Base-by-base conservation (phyloP, 2,113 vertebrate genomes). In the Ochotona curzoniae region DNA sequence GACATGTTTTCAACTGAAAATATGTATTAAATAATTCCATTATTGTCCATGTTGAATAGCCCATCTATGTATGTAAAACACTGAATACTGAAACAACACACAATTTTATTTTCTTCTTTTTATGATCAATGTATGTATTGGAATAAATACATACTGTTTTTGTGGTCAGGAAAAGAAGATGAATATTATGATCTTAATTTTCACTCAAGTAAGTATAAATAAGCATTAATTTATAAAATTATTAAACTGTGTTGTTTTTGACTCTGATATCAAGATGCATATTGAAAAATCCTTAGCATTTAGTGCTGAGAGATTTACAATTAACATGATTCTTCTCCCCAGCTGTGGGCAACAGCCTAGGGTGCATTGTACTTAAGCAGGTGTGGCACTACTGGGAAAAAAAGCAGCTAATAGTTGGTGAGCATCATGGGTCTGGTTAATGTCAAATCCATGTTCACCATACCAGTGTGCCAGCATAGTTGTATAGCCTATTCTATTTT, bases 261-360 rank as follows among this genome's bases (percentile, higher is more conserved):
- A 85, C 28, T 13, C 21, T 1, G 8, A 78, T 73, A 79, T 61
- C 49, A 92, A 75, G 30, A 13, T 25, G 1, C 26, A 83, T 30
- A 70, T 64, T 64, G 47, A 83, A 94, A 94, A 92, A 64, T 76
- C 51, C 57, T 93, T 32, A 47, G 47, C 32, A 57, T 81, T 84
- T 57, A 93, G 15, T 18, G 17, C 28, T 30, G 74, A 84, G 32
- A 83, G 70, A 64, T 44, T 44, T 4, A 44, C 38, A 44, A 44
- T 44, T 44, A 44, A 44, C 38, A 44, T 44, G 38, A 44, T 44
- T 44, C 38, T 44, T 44, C 38, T 44, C 6, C 38, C 38, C 38
- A 44, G 38, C 6, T 44, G 38, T 44, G 38, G 38, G 38, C 38
- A 44, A 44, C 38, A 44, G 38, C 38, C 38, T 44, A 44, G 38